Percentiles rank a stretch among this genome's conserved stretches.
Conservation (phyloP, 2,113 vertebrate species). For the Pandion haliaetus region DNA sequence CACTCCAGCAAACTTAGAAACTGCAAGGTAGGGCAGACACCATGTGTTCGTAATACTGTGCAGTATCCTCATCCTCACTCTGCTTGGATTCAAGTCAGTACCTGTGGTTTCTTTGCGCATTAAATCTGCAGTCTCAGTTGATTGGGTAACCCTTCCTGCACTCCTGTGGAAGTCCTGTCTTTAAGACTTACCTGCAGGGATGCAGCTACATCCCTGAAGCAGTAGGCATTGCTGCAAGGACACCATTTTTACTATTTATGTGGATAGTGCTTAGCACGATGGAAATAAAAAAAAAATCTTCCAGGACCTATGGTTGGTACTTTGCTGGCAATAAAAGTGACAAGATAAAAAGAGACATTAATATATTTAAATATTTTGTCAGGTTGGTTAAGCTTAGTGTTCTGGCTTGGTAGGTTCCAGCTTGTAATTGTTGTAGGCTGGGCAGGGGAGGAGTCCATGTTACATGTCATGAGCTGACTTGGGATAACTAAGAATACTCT, state of each 20-base stretch:
- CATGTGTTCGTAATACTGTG: background rate
- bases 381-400: background rate
- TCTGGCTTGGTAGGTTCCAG: background rate
- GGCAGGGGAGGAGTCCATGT: background rate
- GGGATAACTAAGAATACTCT: background rate
- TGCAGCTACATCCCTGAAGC: background rate
- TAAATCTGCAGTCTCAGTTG: background rate
- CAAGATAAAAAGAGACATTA: background rate
- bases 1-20: background rate
- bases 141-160: background rate
- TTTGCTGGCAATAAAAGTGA: background rate
- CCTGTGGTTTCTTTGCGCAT: background rate
- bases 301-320: background rate
- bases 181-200: background rate
- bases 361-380: background rate
- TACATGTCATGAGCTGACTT: background rate
- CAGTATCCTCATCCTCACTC: background rate
- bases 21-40: background rate
- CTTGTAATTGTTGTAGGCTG: background rate
- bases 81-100: background rate
- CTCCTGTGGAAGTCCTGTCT: background rate
- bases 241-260: background rate
- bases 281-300: background rate
- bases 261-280: background rate
- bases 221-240: background rate